Conservation (phyloP, 2,797 vertebrate genomes). For the Harpia harpyja region DNA sequence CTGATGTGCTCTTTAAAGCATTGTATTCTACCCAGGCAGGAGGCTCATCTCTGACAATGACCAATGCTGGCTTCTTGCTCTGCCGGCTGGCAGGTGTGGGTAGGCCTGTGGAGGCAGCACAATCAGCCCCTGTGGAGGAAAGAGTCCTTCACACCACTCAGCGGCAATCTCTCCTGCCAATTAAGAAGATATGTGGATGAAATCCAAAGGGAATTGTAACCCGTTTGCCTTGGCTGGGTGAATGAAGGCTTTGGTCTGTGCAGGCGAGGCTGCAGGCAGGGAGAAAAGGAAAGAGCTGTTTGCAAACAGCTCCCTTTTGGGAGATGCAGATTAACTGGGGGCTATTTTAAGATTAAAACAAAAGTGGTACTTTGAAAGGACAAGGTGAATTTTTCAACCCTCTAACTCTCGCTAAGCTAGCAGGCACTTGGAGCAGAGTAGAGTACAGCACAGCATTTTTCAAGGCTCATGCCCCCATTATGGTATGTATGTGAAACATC, state of each 20-base stretch:
- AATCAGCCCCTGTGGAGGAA: slow-evolving; percentile 7
- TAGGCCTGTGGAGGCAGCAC: background rate
- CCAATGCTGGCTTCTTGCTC: background rate
- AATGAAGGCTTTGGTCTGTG: background rate
- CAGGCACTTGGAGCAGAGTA: background rate
- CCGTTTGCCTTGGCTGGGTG: background rate
- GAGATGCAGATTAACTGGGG: background rate
- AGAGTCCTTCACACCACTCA: slow-evolving; percentile 14
- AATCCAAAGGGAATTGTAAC: slow-evolving; percentile 32
- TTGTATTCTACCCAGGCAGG: background rate
- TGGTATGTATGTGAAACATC: background rate
- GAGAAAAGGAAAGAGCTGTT: background rate
- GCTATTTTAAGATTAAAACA: background rate
- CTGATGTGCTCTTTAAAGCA: background rate
- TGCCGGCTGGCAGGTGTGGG: background rate
- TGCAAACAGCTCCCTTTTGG: background rate
- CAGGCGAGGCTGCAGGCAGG: background rate
- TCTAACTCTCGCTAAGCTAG: background rate
- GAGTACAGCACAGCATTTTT: background rate
- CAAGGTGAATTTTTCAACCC: background rate
- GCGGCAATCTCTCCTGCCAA: background rate
- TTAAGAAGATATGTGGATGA: slow-evolving; percentile 24
- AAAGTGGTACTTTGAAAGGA: background rate
- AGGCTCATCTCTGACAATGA: background rate
- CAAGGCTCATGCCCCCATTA: background rate